Percentiles rank a stretch among this genome's conserved stretches.
Conservation (phyloP, 1,140 invertebrate species). For the Drosophila fuyamai region DNA sequence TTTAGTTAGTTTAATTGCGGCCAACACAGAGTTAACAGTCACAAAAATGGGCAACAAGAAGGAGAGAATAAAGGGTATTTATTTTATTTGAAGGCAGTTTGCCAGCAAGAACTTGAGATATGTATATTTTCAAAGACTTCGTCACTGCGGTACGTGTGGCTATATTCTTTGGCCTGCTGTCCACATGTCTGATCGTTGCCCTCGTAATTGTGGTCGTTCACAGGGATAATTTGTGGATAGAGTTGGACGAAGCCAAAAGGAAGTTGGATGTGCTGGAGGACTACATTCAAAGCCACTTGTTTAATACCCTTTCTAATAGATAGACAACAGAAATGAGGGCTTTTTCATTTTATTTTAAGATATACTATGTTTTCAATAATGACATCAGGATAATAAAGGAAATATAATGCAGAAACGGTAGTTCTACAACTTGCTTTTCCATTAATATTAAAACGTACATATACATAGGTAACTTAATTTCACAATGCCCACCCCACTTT, state of each 20-base stretch:
- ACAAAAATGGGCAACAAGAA: constrained; percentile 37
- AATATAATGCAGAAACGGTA: neutral
- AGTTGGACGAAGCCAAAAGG: constrained; percentile 56
- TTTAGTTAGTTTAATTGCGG: constrained; percentile 50
- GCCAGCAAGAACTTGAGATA: neutral
- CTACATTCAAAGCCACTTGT: constrained; percentile 56
- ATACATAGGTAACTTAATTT: neutral
- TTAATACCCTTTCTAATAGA: neutral
- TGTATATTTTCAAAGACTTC: constrained; percentile 34
- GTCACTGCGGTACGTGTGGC: constrained; percentile 63
- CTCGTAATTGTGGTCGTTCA: constrained; percentile 65
- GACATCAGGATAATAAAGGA: neutral
- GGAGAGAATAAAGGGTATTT: constrained; percentile 60
- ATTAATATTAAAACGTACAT: neutral
- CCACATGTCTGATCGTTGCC: constrained; percentile 59
- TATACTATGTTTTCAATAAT: neutral
- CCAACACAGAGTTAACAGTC: constrained; percentile 15
- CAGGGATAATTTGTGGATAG: constrained; percentile 52
- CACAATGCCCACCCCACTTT: neutral
- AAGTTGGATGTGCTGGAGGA: constrained; percentile 74
- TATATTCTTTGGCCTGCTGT: constrained; percentile 69
- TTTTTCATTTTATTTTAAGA: neutral
- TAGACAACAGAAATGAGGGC: no score
- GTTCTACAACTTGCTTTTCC: neutral
- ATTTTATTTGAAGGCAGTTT: neutral